Conservation (phyloP, 1,140 invertebrate species). For the Contarinia nasturtii region DNA sequence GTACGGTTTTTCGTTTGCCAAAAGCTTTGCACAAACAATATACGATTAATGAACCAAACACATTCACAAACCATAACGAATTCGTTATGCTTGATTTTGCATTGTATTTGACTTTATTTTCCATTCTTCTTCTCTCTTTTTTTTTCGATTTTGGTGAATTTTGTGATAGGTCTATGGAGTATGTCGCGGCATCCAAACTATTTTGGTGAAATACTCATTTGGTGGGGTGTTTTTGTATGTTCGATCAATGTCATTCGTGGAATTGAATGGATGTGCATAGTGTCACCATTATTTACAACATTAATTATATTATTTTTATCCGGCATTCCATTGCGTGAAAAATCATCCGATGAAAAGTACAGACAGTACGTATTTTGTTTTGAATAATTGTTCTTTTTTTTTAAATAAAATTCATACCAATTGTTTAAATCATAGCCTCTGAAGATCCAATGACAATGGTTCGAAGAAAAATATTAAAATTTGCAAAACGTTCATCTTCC, state of each 20-base stretch:
- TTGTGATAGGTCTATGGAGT: slow-evolving; percentile 60
- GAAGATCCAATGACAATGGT: too few species aligned
- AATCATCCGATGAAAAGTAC: slow-evolving; percentile 70
- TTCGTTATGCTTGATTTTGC: background rate
- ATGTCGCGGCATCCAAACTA: slow-evolving; percentile 86
- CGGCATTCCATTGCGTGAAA: slow-evolving; percentile 68
- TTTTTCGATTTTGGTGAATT: slow-evolving; percentile 17
- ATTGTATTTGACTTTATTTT: background rate
- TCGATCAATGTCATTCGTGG: slow-evolving; percentile 68
- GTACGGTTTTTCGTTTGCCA: too few species aligned
- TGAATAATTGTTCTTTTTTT: background rate
- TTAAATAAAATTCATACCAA: background rate
- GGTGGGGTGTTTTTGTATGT: slow-evolving; percentile 87
- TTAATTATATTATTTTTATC: slow-evolving; percentile 76
- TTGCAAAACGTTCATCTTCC: too few species aligned
- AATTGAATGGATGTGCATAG: slow-evolving; percentile 61
- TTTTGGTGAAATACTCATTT: slow-evolving; percentile 83
- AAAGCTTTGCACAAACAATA: too few species aligned
- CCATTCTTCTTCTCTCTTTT: background rate
- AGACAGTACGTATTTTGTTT: slow-evolving; percentile 42
- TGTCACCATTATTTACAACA: slow-evolving; percentile 76
- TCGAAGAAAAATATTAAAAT: too few species aligned
- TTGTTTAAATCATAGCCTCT: background rate
- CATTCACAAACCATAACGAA: background rate
- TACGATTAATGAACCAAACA: background rate